Evolutionary conservation across 2,113 vertebrate genomes (phyloP), one percentile per base, ranked within the genome.

Genomic region (Picathartes gymnocephalus): DNA sequence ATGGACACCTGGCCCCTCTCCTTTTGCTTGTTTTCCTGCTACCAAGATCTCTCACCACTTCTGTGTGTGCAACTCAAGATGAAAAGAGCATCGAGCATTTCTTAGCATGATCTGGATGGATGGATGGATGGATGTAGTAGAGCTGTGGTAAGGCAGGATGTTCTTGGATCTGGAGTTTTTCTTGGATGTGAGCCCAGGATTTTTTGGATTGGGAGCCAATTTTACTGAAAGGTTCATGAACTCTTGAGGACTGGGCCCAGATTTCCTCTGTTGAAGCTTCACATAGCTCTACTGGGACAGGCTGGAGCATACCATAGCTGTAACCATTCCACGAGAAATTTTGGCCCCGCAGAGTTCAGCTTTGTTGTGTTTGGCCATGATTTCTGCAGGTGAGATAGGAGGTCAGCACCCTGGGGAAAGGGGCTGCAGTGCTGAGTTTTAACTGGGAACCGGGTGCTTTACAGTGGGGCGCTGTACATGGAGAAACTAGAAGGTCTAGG

Each of bases 91-190:
- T 64, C 8, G 9, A 81, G 65, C 9, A 56, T 88, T 93, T 92
- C 76, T 68, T 84, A 73, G 77, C 48, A 0, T 73, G 87, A 45
- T 35, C 54, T 77, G 87, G 58, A 78, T 64, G n/a, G 44, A 88
- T 77, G 87, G 58, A 78, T 64, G n/a, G 44, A 88, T 74, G 51
- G 74, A 62, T 92, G 69, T 56, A 78, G 88, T 83, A 56, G 65
- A 84, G 56, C 90, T 54, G 66, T 77, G 88, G 94, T 89, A 84
- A 96, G 69, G 92, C 95, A 84, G 71, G 79, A 83, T 96, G 90
- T 96, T 96, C 92, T 94, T 92, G 74, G 68, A 95, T 47, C 71
- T 82, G 54, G 15, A 95, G 92, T 94, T 96, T 96, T 95, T 88
- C 92, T 97, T 97, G 96, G 95, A 94, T 0, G 7, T 47, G 56